These are phyloP conservation scores for Ochropacha duplaris DNA, from an alignment of 2,888 invertebrate species.

Conservation along the genomic window DNA sequence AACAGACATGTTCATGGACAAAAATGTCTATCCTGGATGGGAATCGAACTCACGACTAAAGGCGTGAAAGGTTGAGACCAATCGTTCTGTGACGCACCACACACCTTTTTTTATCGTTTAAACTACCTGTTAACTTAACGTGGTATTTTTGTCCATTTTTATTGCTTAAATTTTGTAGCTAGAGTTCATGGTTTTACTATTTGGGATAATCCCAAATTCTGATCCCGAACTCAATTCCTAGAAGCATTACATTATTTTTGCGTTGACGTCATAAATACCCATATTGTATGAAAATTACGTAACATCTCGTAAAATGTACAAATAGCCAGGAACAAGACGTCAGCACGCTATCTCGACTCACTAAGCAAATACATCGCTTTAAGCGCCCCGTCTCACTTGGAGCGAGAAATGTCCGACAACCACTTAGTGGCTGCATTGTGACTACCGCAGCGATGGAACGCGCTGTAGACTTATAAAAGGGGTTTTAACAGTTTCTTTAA, in stretches of 20 bases:
- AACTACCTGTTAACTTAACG: not conserved
- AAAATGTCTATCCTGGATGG: no score
- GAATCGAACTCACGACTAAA: no score
- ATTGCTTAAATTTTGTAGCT: no score
- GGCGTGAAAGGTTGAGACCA: no score
- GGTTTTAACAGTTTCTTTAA: no score
- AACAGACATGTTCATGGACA: no score
- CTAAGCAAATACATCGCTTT: conserved; percentile 45
- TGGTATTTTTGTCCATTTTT: not conserved
- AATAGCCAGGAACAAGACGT: conserved; percentile 9
- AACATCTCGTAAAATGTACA: conserved; percentile 18
- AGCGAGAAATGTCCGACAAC: conserved; percentile 38
- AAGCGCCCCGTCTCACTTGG: conserved; percentile 20
- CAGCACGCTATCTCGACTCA: conserved; percentile 17
- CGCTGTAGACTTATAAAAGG: not conserved
- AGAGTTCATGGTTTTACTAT: no score
- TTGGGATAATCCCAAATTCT: not conserved
- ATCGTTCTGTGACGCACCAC: no score
- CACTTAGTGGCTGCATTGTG: conserved; percentile 65
- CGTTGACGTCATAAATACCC: not conserved
- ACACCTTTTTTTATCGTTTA: not conserved
- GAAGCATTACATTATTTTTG: not conserved
- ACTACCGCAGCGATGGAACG: conserved; percentile 12
- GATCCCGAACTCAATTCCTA: not conserved
- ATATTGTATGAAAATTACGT: not conserved